These are phyloP conservation scores for Nasonia vitripennis DNA, from an alignment of 1,140 invertebrate species.

Conservation along the genomic window DNA sequence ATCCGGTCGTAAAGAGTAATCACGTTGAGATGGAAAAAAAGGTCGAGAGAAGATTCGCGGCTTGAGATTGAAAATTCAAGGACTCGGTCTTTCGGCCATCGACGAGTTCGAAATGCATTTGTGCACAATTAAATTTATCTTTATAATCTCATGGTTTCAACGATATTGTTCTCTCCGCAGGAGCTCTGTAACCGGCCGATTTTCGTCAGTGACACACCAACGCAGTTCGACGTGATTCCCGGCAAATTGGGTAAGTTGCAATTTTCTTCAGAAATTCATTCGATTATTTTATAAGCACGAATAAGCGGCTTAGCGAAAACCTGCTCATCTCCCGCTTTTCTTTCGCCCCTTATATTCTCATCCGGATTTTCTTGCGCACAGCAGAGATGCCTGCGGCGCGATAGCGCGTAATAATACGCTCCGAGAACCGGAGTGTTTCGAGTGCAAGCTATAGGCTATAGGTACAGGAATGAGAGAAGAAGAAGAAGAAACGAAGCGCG, in stretches of 20 bases:
- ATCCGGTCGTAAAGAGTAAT: conserved; percentile 39
- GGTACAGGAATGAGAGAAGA: background rate
- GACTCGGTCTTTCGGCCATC: background rate
- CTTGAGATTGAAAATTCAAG: background rate
- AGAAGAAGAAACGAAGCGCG: background rate
- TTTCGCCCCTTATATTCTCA: background rate
- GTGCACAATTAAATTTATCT: too few relatives aligned
- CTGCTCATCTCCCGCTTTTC: background rate
- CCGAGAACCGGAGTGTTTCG: conserved; percentile 7
- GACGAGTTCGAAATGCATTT: background rate
- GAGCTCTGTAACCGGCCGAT: conserved; percentile 85
- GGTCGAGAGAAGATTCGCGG: background rate
- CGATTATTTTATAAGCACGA: background rate
- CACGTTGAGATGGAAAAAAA: background rate
- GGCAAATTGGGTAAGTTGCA: conserved; percentile 89
- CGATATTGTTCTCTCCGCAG: conserved; percentile 69
- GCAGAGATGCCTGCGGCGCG: conserved; percentile 53
- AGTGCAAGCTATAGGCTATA: background rate
- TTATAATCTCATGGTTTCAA: background rate
- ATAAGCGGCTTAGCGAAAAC: background rate
- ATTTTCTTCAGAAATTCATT: conserved; percentile 6
- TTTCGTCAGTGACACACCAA: conserved; percentile 86
- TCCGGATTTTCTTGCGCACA: conserved; percentile 16
- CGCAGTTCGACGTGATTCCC: conserved; percentile 88
- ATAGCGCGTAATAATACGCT: conserved; percentile 64